These are phyloP conservation scores for Apocrypta bakeri DNA, from an alignment of 1,140 invertebrate genomes.

Conservation along the genomic window DNA sequence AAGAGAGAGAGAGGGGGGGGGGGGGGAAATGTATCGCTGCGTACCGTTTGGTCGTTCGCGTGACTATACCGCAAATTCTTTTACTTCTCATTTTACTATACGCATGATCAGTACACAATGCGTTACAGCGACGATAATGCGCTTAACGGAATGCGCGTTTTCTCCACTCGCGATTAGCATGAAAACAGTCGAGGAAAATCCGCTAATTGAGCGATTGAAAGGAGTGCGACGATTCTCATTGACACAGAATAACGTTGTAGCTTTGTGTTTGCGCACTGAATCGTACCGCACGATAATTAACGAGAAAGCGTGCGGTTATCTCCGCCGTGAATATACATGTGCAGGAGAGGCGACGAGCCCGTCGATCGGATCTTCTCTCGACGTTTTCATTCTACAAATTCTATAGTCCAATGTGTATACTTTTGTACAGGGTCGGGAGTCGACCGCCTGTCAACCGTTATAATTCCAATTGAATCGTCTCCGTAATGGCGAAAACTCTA, in stretches of 20 bases:
- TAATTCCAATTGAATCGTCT: not conserved
- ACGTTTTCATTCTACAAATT: no score
- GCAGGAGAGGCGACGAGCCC: not conserved
- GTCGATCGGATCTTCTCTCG: not conserved
- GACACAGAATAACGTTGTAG: not conserved
- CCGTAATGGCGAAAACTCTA: not conserved
- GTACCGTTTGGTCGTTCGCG: not conserved
- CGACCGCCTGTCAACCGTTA: no score
- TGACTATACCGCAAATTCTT: not conserved
- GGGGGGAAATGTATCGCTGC: not conserved
- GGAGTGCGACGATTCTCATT: constrained; percentile 3
- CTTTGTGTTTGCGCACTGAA: not conserved
- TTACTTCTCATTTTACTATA: not conserved
- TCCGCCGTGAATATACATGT: not conserved
- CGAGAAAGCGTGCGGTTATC: no score
- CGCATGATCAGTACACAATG: not conserved
- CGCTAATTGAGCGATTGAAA: not conserved
- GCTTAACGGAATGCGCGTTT: not conserved
- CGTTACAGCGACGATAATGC: no score
- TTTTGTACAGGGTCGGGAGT: no score
- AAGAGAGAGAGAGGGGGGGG: no score
- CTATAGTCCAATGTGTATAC: no score
- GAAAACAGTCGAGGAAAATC: not conserved
- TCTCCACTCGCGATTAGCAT: not conserved
- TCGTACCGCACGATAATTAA: not conserved